Evolutionary conservation across 1,140 invertebrate species (phyloP), one percentile per base, ranked within the genome.

Genomic region (Calosoma granatense): DNA sequence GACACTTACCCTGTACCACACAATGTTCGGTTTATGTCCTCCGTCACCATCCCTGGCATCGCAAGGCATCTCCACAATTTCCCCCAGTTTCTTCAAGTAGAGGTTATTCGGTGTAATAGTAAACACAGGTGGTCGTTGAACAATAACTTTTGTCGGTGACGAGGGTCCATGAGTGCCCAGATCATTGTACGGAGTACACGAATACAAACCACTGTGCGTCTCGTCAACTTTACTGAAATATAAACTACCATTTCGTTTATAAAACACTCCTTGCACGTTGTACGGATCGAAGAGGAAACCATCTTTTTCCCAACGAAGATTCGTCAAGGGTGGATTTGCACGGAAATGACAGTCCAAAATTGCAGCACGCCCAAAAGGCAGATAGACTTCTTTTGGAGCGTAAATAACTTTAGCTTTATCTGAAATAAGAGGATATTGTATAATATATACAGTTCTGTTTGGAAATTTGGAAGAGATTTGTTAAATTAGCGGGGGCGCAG

Each of bases 231-330:
- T 70, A 41, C 58, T 71, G 64, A 94, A 92, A 62, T 85, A 89
- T 2, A 95, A 76, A 61, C 91, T 94, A 26, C 92, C 92, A 70
- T 96, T 96, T 63, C 83, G 78, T 60, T 89, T 81, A 64, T 87
- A 88, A 64, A 88, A 88, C 0, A 93, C 88, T 14, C 89, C 90
- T 53, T 83, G 88, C 20, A 91, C 88, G 66, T 93, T 90, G 70
- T 91, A 92, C 1, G 91, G 90, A 71, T 95, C 91, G 67, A 92
- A 94, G 0, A 94, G 80, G 64, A 93, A 88, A 17, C 90, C 90
- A 70, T 95, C 92, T 71, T 94, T 93, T 67, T 92, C 91, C 94
- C 95, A 97, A 53, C 89, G 83, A 19, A 96, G 76, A 68, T 92
- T 91, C n/a, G 88, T 90, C 55, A 96, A 75, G 1, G 92, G 88